Conservation (phyloP, 2,113 vertebrate species). For the Eonycteris spelaea region DNA sequence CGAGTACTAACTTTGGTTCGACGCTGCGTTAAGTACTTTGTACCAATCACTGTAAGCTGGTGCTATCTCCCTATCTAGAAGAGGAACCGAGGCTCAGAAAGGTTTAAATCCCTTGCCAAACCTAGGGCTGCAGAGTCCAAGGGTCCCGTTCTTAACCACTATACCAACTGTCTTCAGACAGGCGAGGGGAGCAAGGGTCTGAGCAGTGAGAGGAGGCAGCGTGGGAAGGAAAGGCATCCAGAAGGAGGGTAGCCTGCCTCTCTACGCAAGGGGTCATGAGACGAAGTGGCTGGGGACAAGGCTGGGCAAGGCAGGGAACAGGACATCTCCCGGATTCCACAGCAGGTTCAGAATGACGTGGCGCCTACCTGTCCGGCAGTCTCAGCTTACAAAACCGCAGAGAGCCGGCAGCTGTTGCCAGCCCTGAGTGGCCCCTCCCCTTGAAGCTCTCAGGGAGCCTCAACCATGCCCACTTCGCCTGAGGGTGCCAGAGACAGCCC, state of each 20-base stretch:
- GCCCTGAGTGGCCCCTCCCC: not conserved
- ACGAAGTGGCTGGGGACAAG: not conserved
- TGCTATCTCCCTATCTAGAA: not conserved
- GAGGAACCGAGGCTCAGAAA: not conserved
- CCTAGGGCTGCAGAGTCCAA: not conserved
- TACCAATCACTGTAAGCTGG: not conserved
- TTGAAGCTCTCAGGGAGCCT: not conserved
- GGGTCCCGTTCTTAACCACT: not conserved
- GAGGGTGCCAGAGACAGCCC: not conserved
- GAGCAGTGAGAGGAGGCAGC: not conserved
- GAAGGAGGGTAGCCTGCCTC: not conserved
- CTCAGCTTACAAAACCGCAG: not conserved
- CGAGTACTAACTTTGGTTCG: not conserved
- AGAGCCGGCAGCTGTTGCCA: not conserved
- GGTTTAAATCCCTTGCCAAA: not conserved
- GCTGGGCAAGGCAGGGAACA: not conserved
- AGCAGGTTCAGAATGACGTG: not conserved
- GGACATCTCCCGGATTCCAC: constrained; percentile 51
- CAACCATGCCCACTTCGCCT: not conserved
- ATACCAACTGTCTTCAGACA: not conserved
- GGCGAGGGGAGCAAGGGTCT: too few species aligned
- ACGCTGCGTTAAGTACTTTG: not conserved
- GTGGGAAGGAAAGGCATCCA: not conserved
- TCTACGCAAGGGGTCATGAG: constrained; percentile 1
- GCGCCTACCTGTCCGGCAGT: not conserved